Conservation (phyloP, 1,140 invertebrate species). For the Drosophila carrolli region DNA sequence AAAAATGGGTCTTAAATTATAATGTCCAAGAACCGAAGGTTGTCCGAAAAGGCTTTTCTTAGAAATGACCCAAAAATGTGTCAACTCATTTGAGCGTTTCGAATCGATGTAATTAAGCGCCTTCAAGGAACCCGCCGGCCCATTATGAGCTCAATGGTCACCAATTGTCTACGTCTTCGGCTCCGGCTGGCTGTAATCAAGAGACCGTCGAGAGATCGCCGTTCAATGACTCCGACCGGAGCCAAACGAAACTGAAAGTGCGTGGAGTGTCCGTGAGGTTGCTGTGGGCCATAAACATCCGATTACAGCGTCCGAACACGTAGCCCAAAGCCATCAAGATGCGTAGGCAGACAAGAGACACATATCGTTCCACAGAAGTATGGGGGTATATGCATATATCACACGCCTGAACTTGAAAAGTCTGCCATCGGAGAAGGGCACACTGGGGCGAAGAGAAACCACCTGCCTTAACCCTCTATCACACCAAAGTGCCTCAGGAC, state of each 20-base stretch:
- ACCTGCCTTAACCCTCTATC: conserved; percentile 24
- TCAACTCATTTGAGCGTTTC: conserved; percentile 68
- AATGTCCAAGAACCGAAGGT: conserved; percentile 54
- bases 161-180: background rate
- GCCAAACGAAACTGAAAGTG: conserved; percentile 68
- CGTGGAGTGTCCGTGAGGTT: conserved; percentile 65
- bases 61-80: conserved; percentile 35
- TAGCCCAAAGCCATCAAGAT: conserved; percentile 60
- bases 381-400: conserved; percentile 25
- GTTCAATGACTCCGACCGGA: conserved; percentile 48
- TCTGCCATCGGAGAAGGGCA: conserved; percentile 28
- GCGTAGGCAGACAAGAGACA: conserved; percentile 55
- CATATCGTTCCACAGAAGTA: conserved; percentile 9
- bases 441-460: conserved; percentile 1
- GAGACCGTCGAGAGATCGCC: conserved; percentile 7
- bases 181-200: conserved; percentile 20
- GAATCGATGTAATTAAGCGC: conserved; percentile 61
- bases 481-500: conserved; percentile 16
- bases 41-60: conserved; percentile 36
- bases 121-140: conserved; percentile 42
- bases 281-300: conserved; percentile 63
- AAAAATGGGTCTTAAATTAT: conserved; percentile 39
- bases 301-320: conserved; percentile 66
- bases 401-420: conserved; percentile 50
- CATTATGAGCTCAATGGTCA: conserved; percentile 9